phyloP scores from a whole-genome alignment of 37 sponge, comb jelly and placozoan genomes.

The Beroe forskalii region DNA sequence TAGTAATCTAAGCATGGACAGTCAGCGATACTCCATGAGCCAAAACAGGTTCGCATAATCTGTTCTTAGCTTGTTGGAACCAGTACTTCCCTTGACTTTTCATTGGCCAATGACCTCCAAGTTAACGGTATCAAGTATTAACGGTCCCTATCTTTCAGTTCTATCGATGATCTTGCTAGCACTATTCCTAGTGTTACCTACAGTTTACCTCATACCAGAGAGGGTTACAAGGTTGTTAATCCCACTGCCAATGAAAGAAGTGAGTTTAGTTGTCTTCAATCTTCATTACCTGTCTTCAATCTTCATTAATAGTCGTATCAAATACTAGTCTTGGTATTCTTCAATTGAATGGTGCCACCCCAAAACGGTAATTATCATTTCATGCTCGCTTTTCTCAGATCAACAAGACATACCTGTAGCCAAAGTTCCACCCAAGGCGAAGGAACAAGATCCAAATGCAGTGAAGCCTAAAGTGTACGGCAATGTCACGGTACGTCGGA shows the following conservation, averaged over 20 bases:
- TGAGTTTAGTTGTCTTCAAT: constrained; percentile 34
- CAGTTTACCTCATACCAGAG: constrained; percentile 48
- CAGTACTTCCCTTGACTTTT: neutral
- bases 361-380: neutral
- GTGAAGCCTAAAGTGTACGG: constrained; percentile 60
- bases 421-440: constrained; percentile 49
- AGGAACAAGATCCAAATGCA: constrained; percentile 61
- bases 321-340: too few relatives aligned
- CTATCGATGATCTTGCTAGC: constrained; percentile 60
- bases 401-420: constrained; percentile 22
- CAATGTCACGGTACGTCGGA: constrained; percentile 16
- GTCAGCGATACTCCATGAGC: constrained; percentile 52
- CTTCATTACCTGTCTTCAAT: too few relatives aligned
- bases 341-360: too few relatives aligned
- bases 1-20: constrained; percentile 47
- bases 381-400: neutral
- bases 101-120: too few relatives aligned
- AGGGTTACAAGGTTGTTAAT: constrained; percentile 57
- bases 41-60: constrained; percentile 11
- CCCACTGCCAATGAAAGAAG: constrained; percentile 40
- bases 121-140: too few relatives aligned
- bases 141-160: constrained; percentile 31
- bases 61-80: neutral
- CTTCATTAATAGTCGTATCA: too few relatives aligned
- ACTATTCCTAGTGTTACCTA: constrained; percentile 53